Conservation (phyloP, 2,797 vertebrate genomes). For the Schizopygopsis malacanthus region DNA sequence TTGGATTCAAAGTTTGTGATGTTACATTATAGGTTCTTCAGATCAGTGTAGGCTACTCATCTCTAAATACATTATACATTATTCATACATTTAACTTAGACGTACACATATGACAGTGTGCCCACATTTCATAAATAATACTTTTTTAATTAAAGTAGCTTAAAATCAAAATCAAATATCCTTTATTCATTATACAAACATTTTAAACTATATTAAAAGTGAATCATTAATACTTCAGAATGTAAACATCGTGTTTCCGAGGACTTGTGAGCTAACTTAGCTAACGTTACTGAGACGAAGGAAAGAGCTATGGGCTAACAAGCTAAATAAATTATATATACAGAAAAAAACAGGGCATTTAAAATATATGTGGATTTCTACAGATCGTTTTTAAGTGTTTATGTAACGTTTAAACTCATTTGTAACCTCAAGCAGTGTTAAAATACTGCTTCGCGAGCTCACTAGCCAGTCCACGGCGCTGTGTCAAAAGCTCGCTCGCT, state of each 20-base stretch:
- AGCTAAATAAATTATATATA: neutral
- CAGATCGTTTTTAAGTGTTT: neutral
- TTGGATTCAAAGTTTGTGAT: neutral
- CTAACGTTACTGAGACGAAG: neutral
- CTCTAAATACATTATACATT: neutral
- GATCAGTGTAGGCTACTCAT: neutral
- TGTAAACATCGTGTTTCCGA: neutral
- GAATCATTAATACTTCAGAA: neutral
- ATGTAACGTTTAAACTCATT: neutral
- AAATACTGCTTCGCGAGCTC: neutral
- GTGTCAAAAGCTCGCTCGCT: neutral
- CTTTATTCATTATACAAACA: neutral
- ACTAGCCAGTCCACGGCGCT: neutral
- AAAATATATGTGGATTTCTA: neutral
- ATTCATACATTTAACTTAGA: neutral
- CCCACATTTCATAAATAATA: neutral
- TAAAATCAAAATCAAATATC: neutral
- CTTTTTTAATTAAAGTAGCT: neutral
- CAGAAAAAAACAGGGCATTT: neutral
- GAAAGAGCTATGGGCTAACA: neutral
- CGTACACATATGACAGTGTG: neutral
- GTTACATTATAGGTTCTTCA: neutral
- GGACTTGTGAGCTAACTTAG: constrained; percentile 3
- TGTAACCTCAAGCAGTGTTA: neutral
- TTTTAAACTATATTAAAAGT: neutral